Percentiles rank a stretch among this genome's conserved stretches.
These are phyloP conservation scores for Notodonta dromedarius DNA, from an alignment of 2,888 invertebrate genomes.

Conservation along the genomic window DNA sequence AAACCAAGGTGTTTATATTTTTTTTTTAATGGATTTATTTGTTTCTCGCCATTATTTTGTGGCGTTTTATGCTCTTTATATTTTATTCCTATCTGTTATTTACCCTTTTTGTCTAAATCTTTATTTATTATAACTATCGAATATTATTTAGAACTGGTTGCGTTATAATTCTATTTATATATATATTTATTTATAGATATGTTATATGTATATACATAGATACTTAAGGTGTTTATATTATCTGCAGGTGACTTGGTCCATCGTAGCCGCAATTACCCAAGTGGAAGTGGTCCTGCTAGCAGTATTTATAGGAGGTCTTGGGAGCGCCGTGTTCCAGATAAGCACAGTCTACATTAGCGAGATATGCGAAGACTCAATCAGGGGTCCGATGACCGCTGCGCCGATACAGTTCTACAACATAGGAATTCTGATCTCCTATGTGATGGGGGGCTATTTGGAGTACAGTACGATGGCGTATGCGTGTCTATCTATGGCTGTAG, in stretches of 20 bases:
- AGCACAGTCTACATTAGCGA: conserved; percentile 63
- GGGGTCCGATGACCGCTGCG: conserved; percentile 63
- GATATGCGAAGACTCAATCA: conserved; percentile 63
- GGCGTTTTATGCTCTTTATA: too few species aligned
- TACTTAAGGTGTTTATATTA: neutral
- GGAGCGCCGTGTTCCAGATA: conserved; percentile 51
- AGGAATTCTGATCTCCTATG: conserved; percentile 63
- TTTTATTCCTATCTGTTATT: too few species aligned
- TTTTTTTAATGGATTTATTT: too few species aligned
- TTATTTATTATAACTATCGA: too few species aligned
- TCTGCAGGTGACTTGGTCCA: conserved; percentile 60
- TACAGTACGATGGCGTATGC: conserved; percentile 59
- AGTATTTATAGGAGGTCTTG: conserved; percentile 59
- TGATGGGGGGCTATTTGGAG: conserved; percentile 57
- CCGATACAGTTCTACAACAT: conserved; percentile 56
- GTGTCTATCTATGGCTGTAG: conserved; percentile 45
- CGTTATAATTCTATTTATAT: too few species aligned
- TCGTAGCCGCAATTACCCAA: conserved; percentile 44
- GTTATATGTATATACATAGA: too few species aligned
- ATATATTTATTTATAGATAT: too few species aligned
- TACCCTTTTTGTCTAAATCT: too few species aligned
- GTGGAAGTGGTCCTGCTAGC: conserved; percentile 60
- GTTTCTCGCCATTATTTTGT: too few species aligned
- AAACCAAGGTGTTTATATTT: too few species aligned
- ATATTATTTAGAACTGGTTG: too few species aligned